Percentiles rank a stretch among this genome's conserved stretches.
phyloP scores from a whole-genome alignment of 2,888 invertebrate genomes.

The Formica aserva region DNA sequence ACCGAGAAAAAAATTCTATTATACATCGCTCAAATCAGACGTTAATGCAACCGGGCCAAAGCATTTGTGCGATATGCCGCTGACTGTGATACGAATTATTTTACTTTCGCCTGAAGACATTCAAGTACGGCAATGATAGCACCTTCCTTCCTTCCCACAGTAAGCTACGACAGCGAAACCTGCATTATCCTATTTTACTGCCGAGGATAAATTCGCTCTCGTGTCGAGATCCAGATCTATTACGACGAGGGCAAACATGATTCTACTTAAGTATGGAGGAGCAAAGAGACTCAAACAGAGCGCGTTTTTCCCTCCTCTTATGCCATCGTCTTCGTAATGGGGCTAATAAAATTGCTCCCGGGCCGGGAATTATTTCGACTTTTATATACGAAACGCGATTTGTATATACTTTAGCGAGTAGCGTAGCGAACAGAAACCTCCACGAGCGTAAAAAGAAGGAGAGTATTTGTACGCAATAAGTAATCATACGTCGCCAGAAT shows the following conservation, averaged over 20 bases:
- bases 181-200: conserved; percentile 66
- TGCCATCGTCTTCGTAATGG: conserved; percentile 71
- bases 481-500: conserved; percentile 58
- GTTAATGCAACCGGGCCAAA: conserved; percentile 23
- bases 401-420: conserved; percentile 78
- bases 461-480: conserved; percentile 79
- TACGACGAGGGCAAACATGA: conserved; percentile 35
- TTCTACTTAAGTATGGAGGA: conserved; percentile 59
- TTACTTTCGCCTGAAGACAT: conserved; percentile 62
- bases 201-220: conserved; percentile 41
- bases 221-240: conserved; percentile 24
- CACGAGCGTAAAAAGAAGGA: conserved; percentile 73
- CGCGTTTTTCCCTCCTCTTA: conserved; percentile 43
- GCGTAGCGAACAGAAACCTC: conserved; percentile 64
- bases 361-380: conserved; percentile 73
- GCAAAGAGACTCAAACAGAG: conserved; percentile 26
- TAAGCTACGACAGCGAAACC: conserved; percentile 60
- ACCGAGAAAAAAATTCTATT: not conserved
- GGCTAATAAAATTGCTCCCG: conserved; percentile 80
- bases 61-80: conserved; percentile 71
- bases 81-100: conserved; percentile 85
- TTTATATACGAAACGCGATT: conserved; percentile 69
- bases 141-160: conserved; percentile 53
- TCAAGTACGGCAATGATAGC: conserved; percentile 17
- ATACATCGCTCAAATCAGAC: conserved; percentile 7